Conservation (phyloP, 2,888 invertebrate species). For the Spisula subtruncata region DNA sequence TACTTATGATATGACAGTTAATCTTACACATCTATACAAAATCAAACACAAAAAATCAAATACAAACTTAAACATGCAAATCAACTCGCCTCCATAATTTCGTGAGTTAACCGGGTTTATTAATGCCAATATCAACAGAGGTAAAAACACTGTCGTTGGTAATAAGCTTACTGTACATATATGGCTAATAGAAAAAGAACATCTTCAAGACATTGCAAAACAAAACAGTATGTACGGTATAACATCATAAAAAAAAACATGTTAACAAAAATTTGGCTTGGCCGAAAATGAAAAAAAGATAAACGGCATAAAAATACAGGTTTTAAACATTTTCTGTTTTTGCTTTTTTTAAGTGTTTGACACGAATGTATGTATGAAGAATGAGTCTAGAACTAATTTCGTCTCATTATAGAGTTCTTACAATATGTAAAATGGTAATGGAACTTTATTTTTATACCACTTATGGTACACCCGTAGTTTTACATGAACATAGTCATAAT, state of each 20-base stretch:
- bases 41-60: neutral
- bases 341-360: conserved; percentile 56
- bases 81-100: neutral
- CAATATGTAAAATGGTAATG: neutral
- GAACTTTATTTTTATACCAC: conserved; percentile 3
- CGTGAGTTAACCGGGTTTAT: conserved; percentile 30
- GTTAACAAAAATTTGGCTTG: conserved; percentile 50
- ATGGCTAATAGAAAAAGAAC: conserved; percentile 37
- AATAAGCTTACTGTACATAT: conserved; percentile 30
- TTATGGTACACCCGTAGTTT: neutral
- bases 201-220: conserved; percentile 18
- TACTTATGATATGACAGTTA: neutral
- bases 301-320: conserved; percentile 37
- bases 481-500: neutral
- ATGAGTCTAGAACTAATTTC: neutral
- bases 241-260: conserved; percentile 47
- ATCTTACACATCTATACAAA: conserved; percentile 11
- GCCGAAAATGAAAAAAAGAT: conserved; percentile 41
- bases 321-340: conserved; percentile 24
- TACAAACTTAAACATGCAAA: conserved; percentile 1
- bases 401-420: neutral
- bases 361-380: conserved; percentile 28
- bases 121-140: neutral
- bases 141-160: neutral
- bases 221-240: conserved; percentile 14